phyloP scores from a whole-genome alignment of 2,888 invertebrate genomes.

The Gerris lacustris region DNA sequence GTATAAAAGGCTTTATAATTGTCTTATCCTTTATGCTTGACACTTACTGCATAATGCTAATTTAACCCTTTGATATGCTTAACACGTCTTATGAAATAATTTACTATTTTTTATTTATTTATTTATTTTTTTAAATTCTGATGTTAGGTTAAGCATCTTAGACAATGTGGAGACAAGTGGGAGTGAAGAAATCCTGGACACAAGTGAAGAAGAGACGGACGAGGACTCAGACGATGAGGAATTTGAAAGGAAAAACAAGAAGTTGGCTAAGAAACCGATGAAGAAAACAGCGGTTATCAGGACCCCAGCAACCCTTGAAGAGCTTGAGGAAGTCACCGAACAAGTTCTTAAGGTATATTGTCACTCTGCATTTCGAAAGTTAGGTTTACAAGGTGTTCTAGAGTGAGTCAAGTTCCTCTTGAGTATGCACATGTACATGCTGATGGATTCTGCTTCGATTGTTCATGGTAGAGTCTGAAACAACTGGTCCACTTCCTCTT shows the following conservation, averaged over 20 bases:
- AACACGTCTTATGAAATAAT: no score
- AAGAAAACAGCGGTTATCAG: conserved; percentile 42
- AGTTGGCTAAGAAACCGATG: conserved; percentile 36
- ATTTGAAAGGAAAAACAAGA: conserved; percentile 33
- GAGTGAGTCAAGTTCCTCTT: no score
- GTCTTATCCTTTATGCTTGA: no score
- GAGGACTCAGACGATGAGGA: conserved; percentile 24
- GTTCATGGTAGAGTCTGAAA: no score
- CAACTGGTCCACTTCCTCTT: no score
- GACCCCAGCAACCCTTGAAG: conserved; percentile 51
- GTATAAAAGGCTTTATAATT: no score
- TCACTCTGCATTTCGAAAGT: background rate
- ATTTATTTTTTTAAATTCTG: background rate
- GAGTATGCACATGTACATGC: no score
- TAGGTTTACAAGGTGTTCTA: no score
- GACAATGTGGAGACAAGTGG: conserved; percentile 21
- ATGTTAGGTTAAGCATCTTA: background rate
- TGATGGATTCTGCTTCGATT: no score
- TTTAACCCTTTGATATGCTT: no score
- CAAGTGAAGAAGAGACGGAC: conserved; percentile 20
- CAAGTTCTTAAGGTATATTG: conserved; percentile 49
- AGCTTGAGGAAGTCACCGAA: conserved; percentile 56
- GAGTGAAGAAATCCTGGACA: conserved; percentile 23
- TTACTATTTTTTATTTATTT: background rate
- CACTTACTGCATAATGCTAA: no score